These are phyloP conservation scores for Athene noctua DNA, from an alignment of 2,113 vertebrate species.

Conservation along the genomic window DNA sequence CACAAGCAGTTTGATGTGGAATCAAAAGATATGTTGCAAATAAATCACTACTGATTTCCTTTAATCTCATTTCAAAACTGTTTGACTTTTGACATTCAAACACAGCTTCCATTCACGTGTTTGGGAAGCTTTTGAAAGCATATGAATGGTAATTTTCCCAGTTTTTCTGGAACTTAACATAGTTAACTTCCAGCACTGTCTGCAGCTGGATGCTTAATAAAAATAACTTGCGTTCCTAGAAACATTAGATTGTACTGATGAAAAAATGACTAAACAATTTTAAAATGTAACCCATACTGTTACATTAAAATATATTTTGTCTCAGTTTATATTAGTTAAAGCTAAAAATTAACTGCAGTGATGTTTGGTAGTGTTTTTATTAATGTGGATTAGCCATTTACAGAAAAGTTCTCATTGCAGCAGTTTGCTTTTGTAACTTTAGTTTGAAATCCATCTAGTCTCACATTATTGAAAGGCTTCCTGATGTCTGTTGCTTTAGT, in stretches of 20 bases:
- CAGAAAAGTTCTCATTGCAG: background rate
- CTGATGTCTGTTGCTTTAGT: background rate
- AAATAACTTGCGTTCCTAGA: slow-evolving; percentile 50
- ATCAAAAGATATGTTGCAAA: background rate
- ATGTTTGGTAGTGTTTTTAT: background rate
- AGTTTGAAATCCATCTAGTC: background rate
- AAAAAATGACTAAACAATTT: background rate
- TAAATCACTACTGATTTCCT: background rate
- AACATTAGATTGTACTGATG: background rate
- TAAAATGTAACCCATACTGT: background rate
- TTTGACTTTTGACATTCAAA: slow-evolving; percentile 1
- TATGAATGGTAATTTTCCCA: slow-evolving; percentile 13
- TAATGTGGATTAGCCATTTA: background rate
- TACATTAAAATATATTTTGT: background rate
- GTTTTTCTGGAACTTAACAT: background rate
- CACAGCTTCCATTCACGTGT: background rate
- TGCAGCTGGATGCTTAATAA: slow-evolving; percentile 33
- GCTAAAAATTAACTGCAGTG: background rate
- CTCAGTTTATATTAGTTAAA: background rate
- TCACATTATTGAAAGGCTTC: background rate
- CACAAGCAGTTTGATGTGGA: background rate
- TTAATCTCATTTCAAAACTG: background rate
- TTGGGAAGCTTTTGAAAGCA: background rate
- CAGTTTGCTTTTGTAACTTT: background rate
- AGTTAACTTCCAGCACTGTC: background rate